Evolutionary conservation across 1,140 invertebrate genomes (phyloP).

Genomic region (Drosophila kurseongensis): DNA sequence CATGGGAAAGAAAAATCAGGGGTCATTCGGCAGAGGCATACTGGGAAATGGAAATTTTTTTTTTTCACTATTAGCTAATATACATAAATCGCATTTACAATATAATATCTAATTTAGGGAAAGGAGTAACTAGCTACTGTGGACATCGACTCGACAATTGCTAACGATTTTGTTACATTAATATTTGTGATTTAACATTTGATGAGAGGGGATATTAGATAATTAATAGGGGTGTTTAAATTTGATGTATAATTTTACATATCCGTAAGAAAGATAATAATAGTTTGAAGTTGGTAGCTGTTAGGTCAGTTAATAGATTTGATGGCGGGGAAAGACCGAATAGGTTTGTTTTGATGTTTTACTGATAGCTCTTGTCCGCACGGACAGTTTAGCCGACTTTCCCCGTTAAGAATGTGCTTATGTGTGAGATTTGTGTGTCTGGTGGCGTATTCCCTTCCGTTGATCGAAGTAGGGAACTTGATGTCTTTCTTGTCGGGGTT

Average conservation of each 20-base stretch:
- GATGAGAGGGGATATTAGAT: too few species aligned
- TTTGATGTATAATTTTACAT: neutral
- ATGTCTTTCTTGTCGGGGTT: neutral
- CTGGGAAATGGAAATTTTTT: too few species aligned
- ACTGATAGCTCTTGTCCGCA: constrained; percentile 16
- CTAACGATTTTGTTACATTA: too few species aligned
- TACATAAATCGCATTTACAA: too few species aligned
- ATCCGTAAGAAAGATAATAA: constrained; percentile 1
- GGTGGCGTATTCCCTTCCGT: constrained; percentile 2
- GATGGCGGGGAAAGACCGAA: constrained; percentile 6
- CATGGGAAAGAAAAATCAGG: too few species aligned
- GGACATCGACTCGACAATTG: too few species aligned
- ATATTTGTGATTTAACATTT: too few species aligned
- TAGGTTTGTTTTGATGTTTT: constrained; percentile 1
- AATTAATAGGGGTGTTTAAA: neutral
- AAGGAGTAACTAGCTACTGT: too few species aligned
- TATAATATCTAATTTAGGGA: too few species aligned
- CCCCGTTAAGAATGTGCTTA: constrained; percentile 2
- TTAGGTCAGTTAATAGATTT: constrained; percentile 3
- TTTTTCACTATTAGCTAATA: too few species aligned
- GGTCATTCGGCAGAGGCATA: too few species aligned
- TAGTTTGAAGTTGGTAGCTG: neutral
- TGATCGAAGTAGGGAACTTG: neutral
- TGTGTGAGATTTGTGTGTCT: constrained; percentile 10
- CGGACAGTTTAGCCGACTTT: constrained; percentile 4